Percentiles rank a stretch among this genome's conserved stretches.
Conservation (phyloP, 1,140 invertebrate species). For the Stegodyphus mimosarum region DNA sequence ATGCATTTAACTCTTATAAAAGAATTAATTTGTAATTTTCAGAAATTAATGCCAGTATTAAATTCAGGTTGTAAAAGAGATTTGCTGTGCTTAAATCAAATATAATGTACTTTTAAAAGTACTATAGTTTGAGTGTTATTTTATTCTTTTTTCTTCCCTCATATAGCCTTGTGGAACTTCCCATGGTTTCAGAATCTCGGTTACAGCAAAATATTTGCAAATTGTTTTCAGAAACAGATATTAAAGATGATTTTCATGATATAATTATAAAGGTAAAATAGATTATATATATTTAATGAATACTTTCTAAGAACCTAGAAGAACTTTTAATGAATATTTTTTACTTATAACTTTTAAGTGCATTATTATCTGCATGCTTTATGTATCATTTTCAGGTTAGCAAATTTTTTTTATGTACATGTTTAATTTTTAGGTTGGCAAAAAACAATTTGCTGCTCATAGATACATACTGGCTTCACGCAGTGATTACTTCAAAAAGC, state of each 20-base stretch:
- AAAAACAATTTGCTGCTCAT: conserved; percentile 74
- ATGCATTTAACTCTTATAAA: no score
- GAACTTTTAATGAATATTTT: no score
- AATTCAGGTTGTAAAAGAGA: no score
- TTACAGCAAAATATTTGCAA: conserved; percentile 71
- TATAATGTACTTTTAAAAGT: no score
- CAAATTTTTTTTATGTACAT: conserved; percentile 9
- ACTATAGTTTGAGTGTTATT: no score
- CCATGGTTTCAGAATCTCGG: conserved; percentile 71
- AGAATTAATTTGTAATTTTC: no score
- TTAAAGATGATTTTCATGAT: conserved; percentile 77
- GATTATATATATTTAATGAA: not conserved
- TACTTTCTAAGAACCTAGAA: no score
- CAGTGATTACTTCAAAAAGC: conserved; percentile 72
- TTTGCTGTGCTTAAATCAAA: no score
- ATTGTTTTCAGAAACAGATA: conserved; percentile 73
- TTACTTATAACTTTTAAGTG: no score
- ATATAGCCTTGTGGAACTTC: conserved; percentile 71
- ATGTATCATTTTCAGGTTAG: not conserved
- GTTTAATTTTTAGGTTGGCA: conserved; percentile 69
- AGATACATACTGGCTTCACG: conserved; percentile 77
- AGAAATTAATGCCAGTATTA: no score
- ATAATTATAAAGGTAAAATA: conserved; percentile 73
- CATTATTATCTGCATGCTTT: not conserved
- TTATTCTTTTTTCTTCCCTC: conserved; percentile 8